Percentiles rank a stretch among this genome's conserved stretches.
phyloP scores from a whole-genome alignment of 2,113 vertebrate species.

The Ophthalmolycus amberensis region DNA sequence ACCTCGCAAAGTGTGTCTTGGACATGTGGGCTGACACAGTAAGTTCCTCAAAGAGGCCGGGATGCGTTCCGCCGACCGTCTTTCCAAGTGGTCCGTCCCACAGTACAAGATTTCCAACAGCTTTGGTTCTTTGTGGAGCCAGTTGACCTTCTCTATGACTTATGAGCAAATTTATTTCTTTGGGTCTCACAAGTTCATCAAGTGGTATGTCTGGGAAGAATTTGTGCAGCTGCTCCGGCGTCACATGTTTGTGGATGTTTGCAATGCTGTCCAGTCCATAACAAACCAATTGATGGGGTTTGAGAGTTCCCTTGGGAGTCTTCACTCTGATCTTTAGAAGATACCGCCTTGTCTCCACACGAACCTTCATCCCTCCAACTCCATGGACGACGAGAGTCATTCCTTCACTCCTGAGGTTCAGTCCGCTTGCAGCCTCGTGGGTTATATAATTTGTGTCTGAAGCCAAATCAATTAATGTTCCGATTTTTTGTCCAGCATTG shows the following conservation, averaged over 20 bases:
- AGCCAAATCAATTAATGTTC: conserved; percentile 37
- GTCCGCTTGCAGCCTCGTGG: conserved; percentile 24
- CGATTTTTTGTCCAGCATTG: conserved; percentile 55
- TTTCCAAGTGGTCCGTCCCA: no score
- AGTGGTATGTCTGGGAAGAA: background rate
- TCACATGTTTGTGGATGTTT: background rate
- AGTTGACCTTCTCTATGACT: no score
- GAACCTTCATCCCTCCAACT: conserved; percentile 4
- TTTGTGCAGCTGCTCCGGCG: background rate
- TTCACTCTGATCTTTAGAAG: background rate
- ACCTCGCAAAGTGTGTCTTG: no score
- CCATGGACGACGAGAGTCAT: conserved; percentile 34
- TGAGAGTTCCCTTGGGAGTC: background rate
- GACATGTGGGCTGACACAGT: no score
- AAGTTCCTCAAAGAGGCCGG: background rate
- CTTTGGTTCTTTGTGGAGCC: no score
- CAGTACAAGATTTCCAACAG: no score
- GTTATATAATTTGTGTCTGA: conserved; percentile 57
- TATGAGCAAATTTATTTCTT: no score
- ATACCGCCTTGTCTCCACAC: background rate
- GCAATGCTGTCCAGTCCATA: background rate
- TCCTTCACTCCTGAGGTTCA: conserved; percentile 20
- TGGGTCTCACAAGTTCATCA: no score
- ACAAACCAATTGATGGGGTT: background rate
- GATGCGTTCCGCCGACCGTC: background rate